phyloP scores from a whole-genome alignment of 1,140 invertebrate genomes.

The Oedothorax gibbosus region DNA sequence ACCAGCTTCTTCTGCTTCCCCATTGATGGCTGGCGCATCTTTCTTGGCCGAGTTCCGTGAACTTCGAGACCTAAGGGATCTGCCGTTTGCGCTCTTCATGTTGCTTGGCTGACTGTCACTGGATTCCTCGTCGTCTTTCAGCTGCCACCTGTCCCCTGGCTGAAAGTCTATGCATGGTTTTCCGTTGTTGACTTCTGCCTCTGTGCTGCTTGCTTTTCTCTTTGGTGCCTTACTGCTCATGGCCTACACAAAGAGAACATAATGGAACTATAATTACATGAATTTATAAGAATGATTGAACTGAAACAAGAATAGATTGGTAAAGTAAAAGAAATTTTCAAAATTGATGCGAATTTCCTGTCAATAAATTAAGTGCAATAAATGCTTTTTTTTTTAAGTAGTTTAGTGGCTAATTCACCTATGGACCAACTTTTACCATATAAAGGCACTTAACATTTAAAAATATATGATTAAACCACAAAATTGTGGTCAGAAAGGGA shows the following conservation, averaged over 20 bases:
- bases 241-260: not conserved
- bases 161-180: slow-evolving; percentile 62
- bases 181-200: not conserved
- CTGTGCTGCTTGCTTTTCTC: slow-evolving; percentile 5
- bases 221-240: slow-evolving; percentile 30
- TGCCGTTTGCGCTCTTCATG: slow-evolving; percentile 17
- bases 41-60: slow-evolving; percentile 17
- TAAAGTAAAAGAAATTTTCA: no score
- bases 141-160: slow-evolving; percentile 61
- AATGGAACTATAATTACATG: no score
- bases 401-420: no score
- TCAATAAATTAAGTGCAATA: no score
- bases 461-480: no score
- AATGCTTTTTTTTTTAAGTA: no score
- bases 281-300: no score
- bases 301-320: no score
- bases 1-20: slow-evolving; percentile 17
- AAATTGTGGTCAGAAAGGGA: no score
- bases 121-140: slow-evolving; percentile 45
- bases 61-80: slow-evolving; percentile 27
- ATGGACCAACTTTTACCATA: no score
- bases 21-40: slow-evolving; percentile 13
- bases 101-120: slow-evolving; percentile 12
- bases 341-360: no score
- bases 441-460: no score